Base-by-base conservation (phyloP, 2,888 invertebrate species). In the Andrena flavipes region DNA sequence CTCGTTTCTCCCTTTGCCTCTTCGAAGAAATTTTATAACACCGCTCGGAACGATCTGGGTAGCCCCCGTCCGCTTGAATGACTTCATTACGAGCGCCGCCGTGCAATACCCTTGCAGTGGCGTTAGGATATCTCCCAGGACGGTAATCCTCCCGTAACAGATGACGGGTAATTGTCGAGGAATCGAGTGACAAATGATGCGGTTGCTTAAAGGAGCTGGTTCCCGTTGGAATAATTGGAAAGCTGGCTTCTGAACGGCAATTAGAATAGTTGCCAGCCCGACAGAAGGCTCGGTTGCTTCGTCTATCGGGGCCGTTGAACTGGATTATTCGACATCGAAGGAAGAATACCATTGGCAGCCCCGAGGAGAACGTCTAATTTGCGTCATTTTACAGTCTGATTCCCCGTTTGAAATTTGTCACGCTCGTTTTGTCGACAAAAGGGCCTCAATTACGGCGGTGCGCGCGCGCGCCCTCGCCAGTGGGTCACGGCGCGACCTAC, bases 401-500 rank as follows among this genome's bases (percentile, higher is more conserved):
- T 69, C 64, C 73, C 23, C 49, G 81, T 59, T 64, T 48, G 72
- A 69, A 70, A 73, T 76, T 62, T 70, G 72, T 84, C 76, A 67
- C 54, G 72, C 62, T 71, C 68, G 70, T 79, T 73, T 68, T 64
- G 68, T 74, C 56, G 72, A 82, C 81, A 81, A 79, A 82, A 86
- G 77, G 82, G 79, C 65, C 63, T 63, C 82, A 67, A 84, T 76
- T 81, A 69, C 59, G 33, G 26, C 23, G 54, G 56, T 23, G 20
- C 59, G 48, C 30, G 62, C 42, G 59, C 56, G 75, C 63, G 49
- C 42, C 29, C 26, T 56, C 51, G 69, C 62, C 84, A 87, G 76
- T 84, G 72, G 86, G 87, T 87, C 87, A 87, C 76, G 76, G 63
- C 76, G 67, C 71, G 85, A 70, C 84, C 76, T 80, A 87, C 82